Conservation (phyloP, 1,140 invertebrate species). For the Limonius californicus region DNA sequence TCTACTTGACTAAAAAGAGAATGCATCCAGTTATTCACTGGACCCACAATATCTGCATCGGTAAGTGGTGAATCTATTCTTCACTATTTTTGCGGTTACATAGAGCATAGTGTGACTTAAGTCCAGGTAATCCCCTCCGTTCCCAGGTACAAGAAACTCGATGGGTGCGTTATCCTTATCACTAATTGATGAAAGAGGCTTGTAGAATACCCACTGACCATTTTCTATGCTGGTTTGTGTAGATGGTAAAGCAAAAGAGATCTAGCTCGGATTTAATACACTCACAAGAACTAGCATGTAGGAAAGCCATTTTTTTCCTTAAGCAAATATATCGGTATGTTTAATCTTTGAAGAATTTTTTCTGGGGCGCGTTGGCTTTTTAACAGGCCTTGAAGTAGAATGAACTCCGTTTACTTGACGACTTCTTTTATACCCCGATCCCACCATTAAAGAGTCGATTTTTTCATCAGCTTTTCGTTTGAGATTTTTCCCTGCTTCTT, state of each 20-base stretch:
- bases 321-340: constrained; percentile 16
- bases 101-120: constrained; percentile 44
- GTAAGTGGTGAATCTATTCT: constrained; percentile 27
- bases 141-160: constrained; percentile 45
- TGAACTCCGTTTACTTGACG: background rate
- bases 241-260: constrained; percentile 45
- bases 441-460: constrained; percentile 28
- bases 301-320: constrained; percentile 28
- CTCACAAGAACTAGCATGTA: constrained; percentile 32
- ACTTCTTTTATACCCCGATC: constrained; percentile 30
- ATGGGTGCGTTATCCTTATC: constrained; percentile 41
- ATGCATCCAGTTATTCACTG: constrained; percentile 46
- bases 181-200: constrained; percentile 44
- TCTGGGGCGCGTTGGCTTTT: constrained; percentile 2
- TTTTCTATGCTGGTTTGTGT: constrained; percentile 47
- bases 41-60: constrained; percentile 24
- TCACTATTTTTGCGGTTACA: constrained; percentile 34
- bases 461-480: constrained; percentile 39
- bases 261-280: constrained; percentile 46
- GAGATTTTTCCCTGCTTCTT: constrained; percentile 33
- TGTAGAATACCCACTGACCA: constrained; percentile 43
- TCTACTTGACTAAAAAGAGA: constrained; percentile 47
- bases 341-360: constrained; percentile 1
- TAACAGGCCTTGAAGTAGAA: background rate
- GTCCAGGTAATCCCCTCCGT: constrained; percentile 41